A percentile compares a stretch with the other conserved stretches of the same genome.
These are phyloP conservation scores for Drosophila kanekoi DNA, from an alignment of 2,888 invertebrate genomes.

Conservation along the genomic window DNA sequence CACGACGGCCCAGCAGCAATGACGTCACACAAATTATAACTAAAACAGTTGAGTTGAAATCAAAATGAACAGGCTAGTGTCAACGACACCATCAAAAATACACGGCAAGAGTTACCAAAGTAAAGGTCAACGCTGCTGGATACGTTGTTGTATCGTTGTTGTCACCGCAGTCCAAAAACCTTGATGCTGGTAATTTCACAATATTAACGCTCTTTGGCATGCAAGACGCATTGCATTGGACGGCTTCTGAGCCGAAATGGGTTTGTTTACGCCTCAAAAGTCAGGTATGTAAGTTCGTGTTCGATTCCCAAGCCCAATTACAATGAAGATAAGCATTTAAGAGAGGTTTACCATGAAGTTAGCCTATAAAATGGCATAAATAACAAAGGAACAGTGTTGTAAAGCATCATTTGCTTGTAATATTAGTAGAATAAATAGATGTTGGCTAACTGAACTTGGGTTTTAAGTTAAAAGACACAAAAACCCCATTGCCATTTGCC, in stretches of 20 bases:
- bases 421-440: not conserved
- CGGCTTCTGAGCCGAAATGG: constrained; percentile 27
- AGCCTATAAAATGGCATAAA: not conserved
- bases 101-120: constrained; percentile 52
- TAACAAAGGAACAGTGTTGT: not conserved
- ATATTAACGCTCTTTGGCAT: constrained; percentile 62
- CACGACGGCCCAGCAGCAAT: constrained; percentile 46
- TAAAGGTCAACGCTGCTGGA: constrained; percentile 60
- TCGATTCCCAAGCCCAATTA: constrained; percentile 42
- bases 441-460: too few relatives aligned
- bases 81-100: constrained; percentile 63
- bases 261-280: constrained; percentile 36
- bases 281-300: constrained; percentile 42
- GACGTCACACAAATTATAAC: constrained; percentile 62
- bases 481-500: not conserved
- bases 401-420: too few relatives aligned
- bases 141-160: constrained; percentile 37
- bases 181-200: constrained; percentile 71
- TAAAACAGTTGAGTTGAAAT: constrained; percentile 42
- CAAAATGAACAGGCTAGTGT: constrained; percentile 45
- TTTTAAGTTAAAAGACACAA: not conserved
- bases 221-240: constrained; percentile 67
- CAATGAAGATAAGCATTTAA: constrained; percentile 6
- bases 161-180: constrained; percentile 54
- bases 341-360: not conserved